phyloP scores from a whole-genome alignment of 2,113 vertebrate genomes.

The Otis tarda region DNA sequence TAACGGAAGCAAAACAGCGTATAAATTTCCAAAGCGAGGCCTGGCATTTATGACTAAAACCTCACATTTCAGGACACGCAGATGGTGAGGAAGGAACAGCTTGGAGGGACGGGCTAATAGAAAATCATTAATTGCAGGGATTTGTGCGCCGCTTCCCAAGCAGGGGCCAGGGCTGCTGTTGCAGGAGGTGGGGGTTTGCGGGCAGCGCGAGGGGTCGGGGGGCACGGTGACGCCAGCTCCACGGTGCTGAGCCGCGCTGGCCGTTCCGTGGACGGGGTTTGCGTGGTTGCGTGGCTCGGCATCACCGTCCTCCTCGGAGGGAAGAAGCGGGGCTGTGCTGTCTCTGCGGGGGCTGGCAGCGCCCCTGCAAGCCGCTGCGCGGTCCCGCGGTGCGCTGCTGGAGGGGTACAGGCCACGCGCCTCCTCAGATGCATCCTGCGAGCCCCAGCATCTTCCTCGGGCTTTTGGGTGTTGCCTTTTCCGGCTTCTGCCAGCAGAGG shows the following conservation, averaged over 20 bases:
- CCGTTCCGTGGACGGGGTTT: accelerated
- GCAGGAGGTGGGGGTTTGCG: accelerated
- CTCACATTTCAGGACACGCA: conserved; percentile 56
- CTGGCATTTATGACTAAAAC: conserved; percentile 70
- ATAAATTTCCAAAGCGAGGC: conserved; percentile 17
- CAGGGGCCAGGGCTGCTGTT: accelerated
- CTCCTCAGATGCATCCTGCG: too few species aligned
- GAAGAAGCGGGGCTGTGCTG: accelerated
- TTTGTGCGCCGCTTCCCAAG: neutral
- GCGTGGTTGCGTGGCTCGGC: accelerated
- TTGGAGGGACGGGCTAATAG: conserved; percentile 59
- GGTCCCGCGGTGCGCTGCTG: accelerated
- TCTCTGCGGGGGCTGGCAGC: neutral
- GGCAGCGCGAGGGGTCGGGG: neutral
- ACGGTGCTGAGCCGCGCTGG: accelerated
- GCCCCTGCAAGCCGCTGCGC: accelerated
- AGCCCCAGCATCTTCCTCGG: neutral
- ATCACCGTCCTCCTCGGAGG: accelerated
- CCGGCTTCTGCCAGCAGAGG: conserved; percentile 57
- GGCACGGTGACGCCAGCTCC: accelerated
- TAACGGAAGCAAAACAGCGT: conserved; percentile 47
- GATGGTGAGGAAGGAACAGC: conserved; percentile 64
- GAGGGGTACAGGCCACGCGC: too few species aligned
- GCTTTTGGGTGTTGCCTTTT: conserved; percentile 39
- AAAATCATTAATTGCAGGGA: conserved; percentile 22